Percentiles rank a stretch among this genome's conserved stretches.
These are phyloP conservation scores for Eupithecia pulchellata DNA, from an alignment of 2,888 invertebrate species.

Conservation along the genomic window DNA sequence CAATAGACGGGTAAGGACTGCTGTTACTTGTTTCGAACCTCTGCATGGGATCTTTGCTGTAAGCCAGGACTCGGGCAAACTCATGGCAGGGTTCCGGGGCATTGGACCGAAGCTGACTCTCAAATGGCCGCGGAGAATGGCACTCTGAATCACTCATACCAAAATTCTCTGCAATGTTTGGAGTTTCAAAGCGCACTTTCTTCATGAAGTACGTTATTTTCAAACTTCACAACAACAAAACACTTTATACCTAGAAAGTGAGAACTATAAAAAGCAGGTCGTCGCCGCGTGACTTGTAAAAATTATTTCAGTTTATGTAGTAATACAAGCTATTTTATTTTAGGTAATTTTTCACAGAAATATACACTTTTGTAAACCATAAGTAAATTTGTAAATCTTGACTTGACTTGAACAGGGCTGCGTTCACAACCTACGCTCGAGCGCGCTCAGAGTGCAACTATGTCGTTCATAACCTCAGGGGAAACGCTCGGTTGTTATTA, in stretches of 20 bases:
- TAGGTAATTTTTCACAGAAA: no score
- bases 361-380: no score
- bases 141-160: slow-evolving; percentile 71
- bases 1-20: slow-evolving; percentile 68
- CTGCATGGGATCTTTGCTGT: slow-evolving; percentile 66
- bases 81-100: slow-evolving; percentile 51
- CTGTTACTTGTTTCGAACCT: slow-evolving; percentile 70
- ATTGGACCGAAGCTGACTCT: slow-evolving; percentile 52
- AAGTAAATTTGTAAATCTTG: no score
- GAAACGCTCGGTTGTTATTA: no score
- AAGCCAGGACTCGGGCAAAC: slow-evolving; percentile 56
- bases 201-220: slow-evolving; percentile 63
- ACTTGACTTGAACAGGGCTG: no score
- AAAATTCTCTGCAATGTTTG: slow-evolving; percentile 47
- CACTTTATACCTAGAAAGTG: neutral
- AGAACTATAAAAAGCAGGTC: neutral
- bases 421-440: no score
- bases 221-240: slow-evolving; percentile 26
- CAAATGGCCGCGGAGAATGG: slow-evolving; percentile 76
- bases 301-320: no score
- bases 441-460: no score
- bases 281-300: neutral
- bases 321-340: no score
- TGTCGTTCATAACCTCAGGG: no score
- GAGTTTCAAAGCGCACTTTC: slow-evolving; percentile 76